phyloP scores from a whole-genome alignment of 2,113 vertebrate species.

The Callipepla californica region DNA sequence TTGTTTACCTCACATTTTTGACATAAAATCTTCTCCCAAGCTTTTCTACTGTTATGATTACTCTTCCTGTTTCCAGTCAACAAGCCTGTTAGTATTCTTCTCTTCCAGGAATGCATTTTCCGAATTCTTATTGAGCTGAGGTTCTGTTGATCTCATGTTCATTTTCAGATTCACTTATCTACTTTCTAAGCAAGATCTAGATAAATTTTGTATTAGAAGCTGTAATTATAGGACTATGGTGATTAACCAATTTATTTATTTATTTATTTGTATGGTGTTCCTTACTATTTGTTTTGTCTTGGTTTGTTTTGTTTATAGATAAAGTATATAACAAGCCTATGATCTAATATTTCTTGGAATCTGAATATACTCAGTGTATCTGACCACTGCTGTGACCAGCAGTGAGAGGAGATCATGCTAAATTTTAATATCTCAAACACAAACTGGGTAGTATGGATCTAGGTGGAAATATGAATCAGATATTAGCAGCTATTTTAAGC shows the following conservation, averaged over 20 bases:
- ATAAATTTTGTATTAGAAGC: not conserved
- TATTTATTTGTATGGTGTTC: not conserved
- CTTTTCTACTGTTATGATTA: not conserved
- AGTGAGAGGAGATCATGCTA: not conserved
- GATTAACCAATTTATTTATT: not conserved
- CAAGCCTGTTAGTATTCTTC: not conserved
- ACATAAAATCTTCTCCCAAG: not conserved
- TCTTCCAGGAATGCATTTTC: not conserved
- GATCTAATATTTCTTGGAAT: not conserved
- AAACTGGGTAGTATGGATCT: not conserved
- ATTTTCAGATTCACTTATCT: not conserved
- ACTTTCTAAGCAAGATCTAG: not conserved
- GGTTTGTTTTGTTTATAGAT: not conserved
- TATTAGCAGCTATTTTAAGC: not conserved
- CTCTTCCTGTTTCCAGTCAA: not conserved
- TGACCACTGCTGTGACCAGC: not conserved
- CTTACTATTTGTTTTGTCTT: not conserved
- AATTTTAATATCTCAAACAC: not conserved
- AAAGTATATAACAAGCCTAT: fast-evolving
- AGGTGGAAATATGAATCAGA: not conserved
- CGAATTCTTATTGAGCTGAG: not conserved
- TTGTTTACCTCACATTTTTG: not conserved
- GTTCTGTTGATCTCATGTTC: not conserved
- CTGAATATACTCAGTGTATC: not conserved
- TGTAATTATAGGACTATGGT: not conserved